A percentile compares a stretch with the other conserved stretches of the same genome.
These are phyloP conservation scores for Nomada fabriciana DNA, from an alignment of 2,888 invertebrate genomes.

Conservation along the genomic window DNA sequence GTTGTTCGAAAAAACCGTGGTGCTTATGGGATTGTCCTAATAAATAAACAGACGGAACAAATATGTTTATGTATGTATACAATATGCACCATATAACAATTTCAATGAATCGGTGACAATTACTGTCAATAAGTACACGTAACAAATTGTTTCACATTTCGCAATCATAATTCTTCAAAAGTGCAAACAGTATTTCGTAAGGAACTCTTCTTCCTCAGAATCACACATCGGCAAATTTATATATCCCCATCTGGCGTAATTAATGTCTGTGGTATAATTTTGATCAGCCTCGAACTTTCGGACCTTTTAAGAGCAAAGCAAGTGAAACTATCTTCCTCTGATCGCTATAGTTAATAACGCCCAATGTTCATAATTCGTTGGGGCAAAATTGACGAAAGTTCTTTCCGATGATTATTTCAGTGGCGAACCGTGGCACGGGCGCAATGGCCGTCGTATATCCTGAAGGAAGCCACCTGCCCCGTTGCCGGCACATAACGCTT, in stretches of 20 bases:
- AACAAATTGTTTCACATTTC: too few relatives aligned
- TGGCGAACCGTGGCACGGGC: conserved; percentile 2
- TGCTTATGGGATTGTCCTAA: too few relatives aligned
- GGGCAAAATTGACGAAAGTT: conserved; percentile 1
- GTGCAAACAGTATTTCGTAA: background rate
- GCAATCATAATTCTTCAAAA: conserved; percentile 10
- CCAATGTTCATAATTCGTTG: conserved; percentile 24
- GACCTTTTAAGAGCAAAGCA: background rate
- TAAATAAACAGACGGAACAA: too few relatives aligned
- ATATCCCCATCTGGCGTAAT: background rate
- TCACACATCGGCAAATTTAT: conserved; percentile 1
- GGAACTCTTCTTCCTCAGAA: background rate
- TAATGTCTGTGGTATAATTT: background rate
- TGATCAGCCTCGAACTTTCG: conserved; percentile 20
- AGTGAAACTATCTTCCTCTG: too few relatives aligned
- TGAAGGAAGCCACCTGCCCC: conserved; percentile 56
- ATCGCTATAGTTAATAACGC: conserved; percentile 20
- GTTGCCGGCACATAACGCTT: conserved; percentile 58
- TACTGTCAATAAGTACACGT: too few relatives aligned
- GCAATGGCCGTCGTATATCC: conserved; percentile 27
- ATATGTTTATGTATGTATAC: too few relatives aligned
- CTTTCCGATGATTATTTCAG: conserved; percentile 36
- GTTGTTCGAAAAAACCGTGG: too few relatives aligned
- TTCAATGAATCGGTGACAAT: too few relatives aligned
- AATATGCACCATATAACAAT: too few relatives aligned